These are phyloP conservation scores for Tapirus indicus DNA, from an alignment of 2,797 vertebrate species.

Conservation along the genomic window DNA sequence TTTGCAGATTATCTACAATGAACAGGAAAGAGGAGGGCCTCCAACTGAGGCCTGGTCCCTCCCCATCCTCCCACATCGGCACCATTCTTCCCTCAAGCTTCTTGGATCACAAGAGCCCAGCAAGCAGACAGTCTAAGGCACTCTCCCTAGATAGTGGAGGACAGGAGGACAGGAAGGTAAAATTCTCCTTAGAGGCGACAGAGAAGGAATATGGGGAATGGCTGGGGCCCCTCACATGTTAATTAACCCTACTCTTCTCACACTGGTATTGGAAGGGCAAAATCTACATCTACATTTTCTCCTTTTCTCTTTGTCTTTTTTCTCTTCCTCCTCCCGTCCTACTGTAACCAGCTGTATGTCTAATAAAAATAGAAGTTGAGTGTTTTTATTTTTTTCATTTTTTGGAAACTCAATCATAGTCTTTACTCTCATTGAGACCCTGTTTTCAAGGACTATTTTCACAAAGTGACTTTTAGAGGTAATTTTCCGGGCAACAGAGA, in stretches of 20 bases:
- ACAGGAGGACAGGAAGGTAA: neutral
- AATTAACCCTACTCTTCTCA: neutral
- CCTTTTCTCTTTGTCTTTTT: neutral
- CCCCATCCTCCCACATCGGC: rapidly evolving
- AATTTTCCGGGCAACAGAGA: neutral
- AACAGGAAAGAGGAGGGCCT: neutral
- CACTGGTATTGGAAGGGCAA: neutral
- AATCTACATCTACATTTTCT: too few relatives aligned
- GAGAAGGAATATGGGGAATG: neutral
- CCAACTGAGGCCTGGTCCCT: neutral
- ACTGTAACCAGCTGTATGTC: neutral
- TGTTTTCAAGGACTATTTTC: neutral
- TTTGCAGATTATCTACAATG: neutral
- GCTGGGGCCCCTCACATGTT: rapidly evolving
- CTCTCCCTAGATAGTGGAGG: rapidly evolving
- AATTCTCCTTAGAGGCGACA: neutral
- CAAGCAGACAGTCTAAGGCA: rapidly evolving
- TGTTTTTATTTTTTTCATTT: neutral
- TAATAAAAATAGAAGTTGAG: neutral
- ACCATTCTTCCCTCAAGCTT: neutral
- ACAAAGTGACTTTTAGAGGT: neutral
- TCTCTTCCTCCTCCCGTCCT: neutral
- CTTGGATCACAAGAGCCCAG: neutral
- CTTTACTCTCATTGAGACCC: neutral
- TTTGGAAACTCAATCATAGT: neutral